These are phyloP conservation scores for Pterobdella sp. DNA, from an alignment of 2,888 invertebrate species.

Conservation along the genomic window DNA sequence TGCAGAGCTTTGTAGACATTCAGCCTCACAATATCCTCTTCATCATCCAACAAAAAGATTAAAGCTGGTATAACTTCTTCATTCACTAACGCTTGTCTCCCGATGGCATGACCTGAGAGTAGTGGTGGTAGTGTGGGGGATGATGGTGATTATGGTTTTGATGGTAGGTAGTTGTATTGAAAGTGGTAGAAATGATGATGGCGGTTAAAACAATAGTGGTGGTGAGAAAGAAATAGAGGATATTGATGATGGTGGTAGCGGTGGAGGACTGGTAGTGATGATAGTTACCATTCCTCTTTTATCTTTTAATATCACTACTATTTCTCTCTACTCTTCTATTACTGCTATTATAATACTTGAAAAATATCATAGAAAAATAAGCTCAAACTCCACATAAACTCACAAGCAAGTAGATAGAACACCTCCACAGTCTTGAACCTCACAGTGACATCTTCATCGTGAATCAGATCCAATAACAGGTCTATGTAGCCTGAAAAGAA, in stretches of 20 bases:
- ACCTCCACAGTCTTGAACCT: constrained; percentile 50
- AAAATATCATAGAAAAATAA: too few species aligned
- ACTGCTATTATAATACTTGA: too few species aligned
- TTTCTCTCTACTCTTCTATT: too few species aligned
- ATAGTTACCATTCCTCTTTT: too few species aligned
- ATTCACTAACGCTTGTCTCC: constrained; percentile 48
- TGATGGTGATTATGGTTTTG: not conserved
- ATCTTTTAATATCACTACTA: too few species aligned
- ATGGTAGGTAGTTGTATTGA: not conserved
- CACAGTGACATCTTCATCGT: constrained; percentile 47
- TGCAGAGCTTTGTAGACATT: constrained; percentile 50
- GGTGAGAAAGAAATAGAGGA: not conserved
- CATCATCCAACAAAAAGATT: constrained; percentile 48
- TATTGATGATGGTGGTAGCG: not conserved
- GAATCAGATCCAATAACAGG: constrained; percentile 38
- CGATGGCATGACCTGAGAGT: constrained; percentile 47
- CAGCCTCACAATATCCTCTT: constrained; percentile 47
- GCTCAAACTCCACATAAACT: too few species aligned
- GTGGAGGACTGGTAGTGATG: not conserved
- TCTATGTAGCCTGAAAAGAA: constrained; percentile 24
- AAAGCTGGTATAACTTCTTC: constrained; percentile 45
- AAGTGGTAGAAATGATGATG: not conserved
- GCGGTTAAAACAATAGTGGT: too few species aligned
- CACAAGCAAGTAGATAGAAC: constrained; percentile 47
- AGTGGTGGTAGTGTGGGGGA: not conserved